Evolutionary conservation across 2,113 vertebrate genomes (phyloP).

Genomic region (Eolophus roseicapilla): DNA sequence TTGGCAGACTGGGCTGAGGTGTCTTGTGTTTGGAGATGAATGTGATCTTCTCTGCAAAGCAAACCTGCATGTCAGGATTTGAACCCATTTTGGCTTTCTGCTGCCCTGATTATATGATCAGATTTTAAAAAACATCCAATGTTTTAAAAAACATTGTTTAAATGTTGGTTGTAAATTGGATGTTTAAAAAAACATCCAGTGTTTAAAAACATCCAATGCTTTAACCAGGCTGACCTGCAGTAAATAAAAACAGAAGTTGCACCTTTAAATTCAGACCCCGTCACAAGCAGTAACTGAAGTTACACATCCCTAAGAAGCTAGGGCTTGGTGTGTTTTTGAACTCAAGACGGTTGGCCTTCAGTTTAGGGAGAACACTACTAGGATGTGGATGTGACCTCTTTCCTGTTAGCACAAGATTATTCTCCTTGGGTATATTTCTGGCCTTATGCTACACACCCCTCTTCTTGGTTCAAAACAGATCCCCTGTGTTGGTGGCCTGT

Average conservation of each 20-base stretch:
- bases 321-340: not conserved
- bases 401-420: not conserved
- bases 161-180: not conserved
- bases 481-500: not conserved
- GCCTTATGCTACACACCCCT: not conserved
- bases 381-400: not conserved
- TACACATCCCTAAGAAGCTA: not conserved
- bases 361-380: not conserved
- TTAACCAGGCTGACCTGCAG: not conserved
- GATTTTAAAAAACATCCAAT: not conserved
- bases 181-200: not conserved
- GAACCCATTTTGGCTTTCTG: not conserved
- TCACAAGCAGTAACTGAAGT: not conserved
- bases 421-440: not conserved
- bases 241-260: not conserved
- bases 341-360: not conserved
- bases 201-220: not conserved
- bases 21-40: not conserved
- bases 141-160: not conserved
- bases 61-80: not conserved
- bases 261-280: not conserved
- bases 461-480: not conserved
- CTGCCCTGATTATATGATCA: not conserved
- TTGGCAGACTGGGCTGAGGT: not conserved
- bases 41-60: not conserved